phyloP scores from a whole-genome alignment of 2,888 invertebrate genomes.

The Chymomyza fuscimana region DNA sequence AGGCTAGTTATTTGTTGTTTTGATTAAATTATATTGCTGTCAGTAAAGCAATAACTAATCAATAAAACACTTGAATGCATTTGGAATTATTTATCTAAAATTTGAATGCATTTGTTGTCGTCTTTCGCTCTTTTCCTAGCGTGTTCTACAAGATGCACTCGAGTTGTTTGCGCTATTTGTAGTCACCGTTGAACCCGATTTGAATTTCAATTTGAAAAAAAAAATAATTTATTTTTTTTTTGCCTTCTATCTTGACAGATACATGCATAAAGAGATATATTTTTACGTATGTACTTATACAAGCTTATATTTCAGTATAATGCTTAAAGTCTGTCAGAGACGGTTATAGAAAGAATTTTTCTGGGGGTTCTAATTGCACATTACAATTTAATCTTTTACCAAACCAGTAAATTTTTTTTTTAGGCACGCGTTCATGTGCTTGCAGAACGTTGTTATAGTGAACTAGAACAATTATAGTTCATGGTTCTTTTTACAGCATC shows the following conservation, averaged over 20 bases:
- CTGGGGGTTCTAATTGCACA: too few relatives aligned
- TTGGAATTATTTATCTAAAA: constrained; percentile 49
- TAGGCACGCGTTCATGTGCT: too few relatives aligned
- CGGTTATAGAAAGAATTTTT: too few relatives aligned
- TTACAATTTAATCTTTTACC: too few relatives aligned
- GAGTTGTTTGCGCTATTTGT: not conserved
- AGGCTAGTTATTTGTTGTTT: not conserved
- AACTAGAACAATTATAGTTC: too few relatives aligned
- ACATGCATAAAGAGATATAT: not conserved
- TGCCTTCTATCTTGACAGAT: constrained; percentile 64
- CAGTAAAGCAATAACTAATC: constrained; percentile 41
- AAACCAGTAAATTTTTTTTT: too few relatives aligned
- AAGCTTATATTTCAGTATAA: not conserved
- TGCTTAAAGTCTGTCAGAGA: too few relatives aligned
- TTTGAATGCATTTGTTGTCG: not conserved
- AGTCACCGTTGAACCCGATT: constrained; percentile 46
- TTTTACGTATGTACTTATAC: too few relatives aligned
- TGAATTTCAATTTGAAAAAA: constrained; percentile 61
- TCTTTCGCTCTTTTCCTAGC: not conserved
- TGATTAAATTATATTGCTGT: not conserved
- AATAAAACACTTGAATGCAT: constrained; percentile 68
- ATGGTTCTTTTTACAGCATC: too few relatives aligned
- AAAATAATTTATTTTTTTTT: constrained; percentile 42
- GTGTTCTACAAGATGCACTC: not conserved
- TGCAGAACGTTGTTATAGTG: too few relatives aligned